Evolutionary conservation across 2,113 vertebrate species (phyloP).

Genomic region (Neolamprologus kungweensis): DNA sequence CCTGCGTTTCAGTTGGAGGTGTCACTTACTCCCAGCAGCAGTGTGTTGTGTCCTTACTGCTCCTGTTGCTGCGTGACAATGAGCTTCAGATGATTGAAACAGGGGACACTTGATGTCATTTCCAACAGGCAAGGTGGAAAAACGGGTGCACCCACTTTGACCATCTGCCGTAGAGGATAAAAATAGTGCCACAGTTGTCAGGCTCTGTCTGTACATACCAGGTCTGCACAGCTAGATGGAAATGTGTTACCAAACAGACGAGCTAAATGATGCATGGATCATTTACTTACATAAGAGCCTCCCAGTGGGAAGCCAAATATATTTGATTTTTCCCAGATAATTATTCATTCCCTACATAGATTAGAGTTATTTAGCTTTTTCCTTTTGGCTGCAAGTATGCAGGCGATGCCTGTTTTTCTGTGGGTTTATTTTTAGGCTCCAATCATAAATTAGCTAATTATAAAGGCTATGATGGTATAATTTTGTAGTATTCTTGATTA

Average conservation of each 20-base stretch:
- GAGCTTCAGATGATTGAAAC: constrained; percentile 14
- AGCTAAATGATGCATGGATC: background rate
- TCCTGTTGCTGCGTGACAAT: constrained; percentile 44
- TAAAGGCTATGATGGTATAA: background rate
- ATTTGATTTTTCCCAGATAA: background rate
- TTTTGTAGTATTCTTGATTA: background rate
- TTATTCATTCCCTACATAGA: background rate
- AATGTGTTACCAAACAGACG: background rate
- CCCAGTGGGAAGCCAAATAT: background rate
- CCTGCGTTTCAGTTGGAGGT: background rate
- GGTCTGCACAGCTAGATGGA: background rate
- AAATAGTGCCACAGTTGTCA: constrained; percentile 63
- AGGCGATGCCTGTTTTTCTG: background rate
- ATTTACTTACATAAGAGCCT: background rate
- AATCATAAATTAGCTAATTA: background rate
- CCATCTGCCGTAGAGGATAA: constrained; percentile 62
- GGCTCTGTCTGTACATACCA: constrained; percentile 29
- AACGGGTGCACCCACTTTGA: constrained; percentile 39
- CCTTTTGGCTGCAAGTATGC: background rate
- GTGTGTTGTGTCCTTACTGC: background rate
- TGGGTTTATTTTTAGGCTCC: background rate
- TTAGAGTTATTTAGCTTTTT: background rate
- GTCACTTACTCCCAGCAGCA: background rate
- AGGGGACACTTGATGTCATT: constrained; percentile 41
- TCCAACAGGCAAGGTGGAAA: constrained; percentile 52